Evolutionary conservation across 2,113 vertebrate species (phyloP).

Genomic region (Lepus europaeus): DNA sequence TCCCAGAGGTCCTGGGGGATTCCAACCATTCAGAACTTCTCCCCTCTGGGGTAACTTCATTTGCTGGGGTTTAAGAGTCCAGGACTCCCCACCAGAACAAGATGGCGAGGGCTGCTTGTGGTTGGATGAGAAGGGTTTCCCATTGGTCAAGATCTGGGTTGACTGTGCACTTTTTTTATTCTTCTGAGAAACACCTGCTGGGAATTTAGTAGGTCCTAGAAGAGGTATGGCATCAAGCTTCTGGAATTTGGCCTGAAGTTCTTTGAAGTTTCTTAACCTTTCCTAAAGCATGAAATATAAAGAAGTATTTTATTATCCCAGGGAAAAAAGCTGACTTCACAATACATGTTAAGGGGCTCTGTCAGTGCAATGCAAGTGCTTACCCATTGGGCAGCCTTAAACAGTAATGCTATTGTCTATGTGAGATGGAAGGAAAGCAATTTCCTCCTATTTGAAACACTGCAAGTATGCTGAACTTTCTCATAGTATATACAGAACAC

Average conservation of each 20-base stretch:
- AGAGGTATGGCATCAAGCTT: conserved; percentile 50
- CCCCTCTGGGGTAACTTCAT: not conserved
- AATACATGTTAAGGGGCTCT: not conserved
- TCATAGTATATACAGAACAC: not conserved
- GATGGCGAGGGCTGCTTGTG: not conserved
- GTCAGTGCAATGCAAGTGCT: accelerated
- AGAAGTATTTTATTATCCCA: conserved; percentile 16
- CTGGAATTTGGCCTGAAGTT: conserved; percentile 88
- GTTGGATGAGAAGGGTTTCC: not conserved
- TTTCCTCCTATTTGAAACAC: not conserved
- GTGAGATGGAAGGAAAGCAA: not conserved
- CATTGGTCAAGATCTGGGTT: not conserved
- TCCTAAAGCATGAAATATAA: conserved; percentile 82
- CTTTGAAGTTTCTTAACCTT: conserved; percentile 84
- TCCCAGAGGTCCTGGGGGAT: not conserved
- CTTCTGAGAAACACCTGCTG: conserved; percentile 45
- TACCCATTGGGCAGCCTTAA: no score
- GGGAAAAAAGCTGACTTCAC: not conserved
- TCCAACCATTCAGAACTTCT: not conserved
- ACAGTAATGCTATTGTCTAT: no score
- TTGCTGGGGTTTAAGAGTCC: conserved; percentile 21
- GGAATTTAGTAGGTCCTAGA: conserved; percentile 30
- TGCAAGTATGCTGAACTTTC: not conserved
- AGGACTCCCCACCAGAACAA: not conserved
- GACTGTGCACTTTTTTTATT: not conserved